phyloP scores from a whole-genome alignment of 2,888 invertebrate genomes.

The Caenorhabditis macrosperma region DNA sequence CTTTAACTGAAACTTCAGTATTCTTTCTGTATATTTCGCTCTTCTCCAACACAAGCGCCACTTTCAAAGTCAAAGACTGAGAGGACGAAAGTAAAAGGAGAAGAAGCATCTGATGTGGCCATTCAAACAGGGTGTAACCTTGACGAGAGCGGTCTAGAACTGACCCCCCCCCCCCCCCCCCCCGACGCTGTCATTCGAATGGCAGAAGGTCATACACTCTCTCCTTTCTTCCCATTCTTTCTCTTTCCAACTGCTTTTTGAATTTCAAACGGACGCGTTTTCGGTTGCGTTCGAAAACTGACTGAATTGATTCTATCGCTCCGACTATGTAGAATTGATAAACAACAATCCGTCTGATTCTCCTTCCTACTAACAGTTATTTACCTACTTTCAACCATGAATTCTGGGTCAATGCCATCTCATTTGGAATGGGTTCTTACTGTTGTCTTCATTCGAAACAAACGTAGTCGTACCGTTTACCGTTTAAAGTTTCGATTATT shows the following conservation, averaged over 20 bases:
- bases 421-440: slow-evolving; percentile 7
- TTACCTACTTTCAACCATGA: slow-evolving; percentile 15
- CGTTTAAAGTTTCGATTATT: not conserved
- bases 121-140: slow-evolving; percentile 27
- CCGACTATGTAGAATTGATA: not conserved
- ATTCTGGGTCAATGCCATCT: slow-evolving; percentile 47
- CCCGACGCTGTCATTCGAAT: slow-evolving; percentile 14
- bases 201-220: slow-evolving; percentile 9
- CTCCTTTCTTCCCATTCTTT: slow-evolving; percentile 1
- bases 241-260: not conserved
- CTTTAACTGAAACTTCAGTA: too few species aligned
- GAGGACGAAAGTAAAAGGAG: not conserved
- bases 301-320: not conserved
- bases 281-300: not conserved
- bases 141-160: slow-evolving; percentile 37
- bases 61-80: not conserved
- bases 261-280: not conserved
- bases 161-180: too few species aligned
- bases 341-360: not conserved
- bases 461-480: not conserved
- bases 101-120: slow-evolving; percentile 41
- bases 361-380: not conserved
- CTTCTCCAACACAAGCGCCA: not conserved
- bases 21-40: not conserved
- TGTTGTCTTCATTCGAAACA: slow-evolving; percentile 5